Base-by-base conservation (phyloP, 2,113 vertebrate species). In the Halichoerus grypus region DNA sequence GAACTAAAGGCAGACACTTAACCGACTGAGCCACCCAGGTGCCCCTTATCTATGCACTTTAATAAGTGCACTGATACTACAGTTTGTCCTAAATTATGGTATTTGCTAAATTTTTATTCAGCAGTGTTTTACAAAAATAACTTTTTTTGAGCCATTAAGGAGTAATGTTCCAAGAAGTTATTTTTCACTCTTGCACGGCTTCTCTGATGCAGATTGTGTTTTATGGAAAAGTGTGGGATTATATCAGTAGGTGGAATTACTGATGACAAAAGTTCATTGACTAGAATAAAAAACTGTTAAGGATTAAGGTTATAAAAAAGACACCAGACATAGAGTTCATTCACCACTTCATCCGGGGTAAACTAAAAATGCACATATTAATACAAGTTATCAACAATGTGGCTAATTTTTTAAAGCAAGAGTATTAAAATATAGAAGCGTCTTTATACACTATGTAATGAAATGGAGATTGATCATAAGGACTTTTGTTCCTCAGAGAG, bases 381-480 rank as follows among this genome's bases (percentile, higher is more conserved):
- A 84, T 51, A 89, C 10, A 67, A 12, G 3, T 61, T 72, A 74
- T 59, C 59, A 91, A 63, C 57, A 77, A 31, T 5, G 5, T 31
- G 42, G 13, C 21, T 89, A 36, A 94, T 80, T 95, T 94, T 74
- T 69, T 51, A 80, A 91, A 85, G 31, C 12, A 63, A 93, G 46
- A 82, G 22, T 59, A 10, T 80, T 63, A 83, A 76, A 88, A 87
- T 63, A 51, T 55, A 63, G 31, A 63, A 31, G 15, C 67, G 1
- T 49, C 69, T 87, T 92, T 76, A 22, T 6, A 65, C 6, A 55
- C 8, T 63, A 22, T 61, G 46, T 57, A 89, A 42, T 88, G 15
- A 80, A 95, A 83, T 89, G 42, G 46, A 59, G n/a, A 88, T 57
- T 87, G 61, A 94, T 79, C 74, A 51, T 21, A 57, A 94, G 94